Evolutionary conservation across 1,140 invertebrate genomes (phyloP).

Genomic region (Leptinotarsa defecta): DNA sequence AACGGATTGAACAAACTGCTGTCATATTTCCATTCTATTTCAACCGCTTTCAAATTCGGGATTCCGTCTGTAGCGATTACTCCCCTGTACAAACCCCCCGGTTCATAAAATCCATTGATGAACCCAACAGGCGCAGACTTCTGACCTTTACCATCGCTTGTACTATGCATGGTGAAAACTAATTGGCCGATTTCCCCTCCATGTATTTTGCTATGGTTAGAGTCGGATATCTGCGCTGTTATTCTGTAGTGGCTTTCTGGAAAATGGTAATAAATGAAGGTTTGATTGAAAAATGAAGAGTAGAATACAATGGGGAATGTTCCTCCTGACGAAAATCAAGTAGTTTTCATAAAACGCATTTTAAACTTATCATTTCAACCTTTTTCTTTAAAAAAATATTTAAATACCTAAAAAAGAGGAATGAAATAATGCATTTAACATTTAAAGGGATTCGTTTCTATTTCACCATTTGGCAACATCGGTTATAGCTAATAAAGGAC

Average conservation of each 20-base stretch:
- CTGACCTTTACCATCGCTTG: slow-evolving; percentile 48
- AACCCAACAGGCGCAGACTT: slow-evolving; percentile 45
- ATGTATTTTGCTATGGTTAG: slow-evolving; percentile 70
- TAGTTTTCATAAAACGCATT: too few relatives aligned
- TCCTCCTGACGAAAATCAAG: too few relatives aligned
- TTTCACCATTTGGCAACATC: too few relatives aligned
- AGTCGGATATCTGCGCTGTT: slow-evolving; percentile 73
- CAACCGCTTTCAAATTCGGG: slow-evolving; percentile 65
- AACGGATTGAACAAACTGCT: slow-evolving; percentile 79
- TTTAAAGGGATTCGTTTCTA: too few relatives aligned
- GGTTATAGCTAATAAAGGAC: too few relatives aligned
- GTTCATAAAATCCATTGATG: slow-evolving; percentile 66
- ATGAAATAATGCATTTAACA: too few relatives aligned
- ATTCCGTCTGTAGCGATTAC: slow-evolving; percentile 71
- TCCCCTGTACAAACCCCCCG: slow-evolving; percentile 66
- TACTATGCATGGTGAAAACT: slow-evolving; percentile 68
- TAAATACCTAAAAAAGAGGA: too few relatives aligned
- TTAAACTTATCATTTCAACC: too few relatives aligned
- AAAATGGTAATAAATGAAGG: background rate
- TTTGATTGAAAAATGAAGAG: too few relatives aligned
- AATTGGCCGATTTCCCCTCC: slow-evolving; percentile 80
- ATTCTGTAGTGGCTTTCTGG: slow-evolving; percentile 76
- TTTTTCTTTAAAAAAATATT: too few relatives aligned
- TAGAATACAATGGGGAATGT: too few relatives aligned
- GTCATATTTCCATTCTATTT: slow-evolving; percentile 78